Evolutionary conservation across 2,888 invertebrate species (phyloP).

Genomic region (Prionchulus punctatus): DNA sequence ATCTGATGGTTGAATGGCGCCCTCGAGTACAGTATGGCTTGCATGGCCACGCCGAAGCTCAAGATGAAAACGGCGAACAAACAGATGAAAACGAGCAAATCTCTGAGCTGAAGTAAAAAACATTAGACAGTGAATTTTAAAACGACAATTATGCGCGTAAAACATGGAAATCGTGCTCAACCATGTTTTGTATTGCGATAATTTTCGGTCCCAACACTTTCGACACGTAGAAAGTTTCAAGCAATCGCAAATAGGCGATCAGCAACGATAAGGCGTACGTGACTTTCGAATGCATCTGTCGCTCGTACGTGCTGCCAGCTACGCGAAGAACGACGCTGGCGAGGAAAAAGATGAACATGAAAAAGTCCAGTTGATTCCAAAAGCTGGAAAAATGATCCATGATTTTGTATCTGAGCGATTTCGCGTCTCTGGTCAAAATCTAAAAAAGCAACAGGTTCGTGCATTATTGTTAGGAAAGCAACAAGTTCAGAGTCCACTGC

Average conservation of each 20-base stretch:
- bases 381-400: slow-evolving; percentile 27
- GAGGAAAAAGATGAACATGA: slow-evolving; percentile 27
- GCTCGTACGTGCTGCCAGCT: slow-evolving; percentile 15
- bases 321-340: slow-evolving; percentile 27
- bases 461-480: too few species aligned
- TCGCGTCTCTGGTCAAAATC: too few species aligned
- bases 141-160: neutral
- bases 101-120: slow-evolving; percentile 27
- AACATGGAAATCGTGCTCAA: too few species aligned
- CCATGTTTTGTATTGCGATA: slow-evolving; percentile 35
- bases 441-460: too few species aligned
- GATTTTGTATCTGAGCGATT: too few species aligned
- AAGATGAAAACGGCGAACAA: slow-evolving; percentile 10
- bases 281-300: slow-evolving; percentile 29
- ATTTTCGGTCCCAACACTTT: slow-evolving; percentile 35
- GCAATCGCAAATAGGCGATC: slow-evolving; percentile 31
- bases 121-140: neutral
- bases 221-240: slow-evolving; percentile 32
- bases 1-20: too few species aligned
- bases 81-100: slow-evolving; percentile 23
- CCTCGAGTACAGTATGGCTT: slow-evolving; percentile 8
- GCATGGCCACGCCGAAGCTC: slow-evolving; percentile 13
- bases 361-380: slow-evolving; percentile 33
- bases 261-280: slow-evolving; percentile 29
- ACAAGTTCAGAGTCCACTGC: too few species aligned